These are phyloP conservation scores for Apomyelois bistriatella DNA, from an alignment of 2,888 invertebrate species.

Conservation along the genomic window DNA sequence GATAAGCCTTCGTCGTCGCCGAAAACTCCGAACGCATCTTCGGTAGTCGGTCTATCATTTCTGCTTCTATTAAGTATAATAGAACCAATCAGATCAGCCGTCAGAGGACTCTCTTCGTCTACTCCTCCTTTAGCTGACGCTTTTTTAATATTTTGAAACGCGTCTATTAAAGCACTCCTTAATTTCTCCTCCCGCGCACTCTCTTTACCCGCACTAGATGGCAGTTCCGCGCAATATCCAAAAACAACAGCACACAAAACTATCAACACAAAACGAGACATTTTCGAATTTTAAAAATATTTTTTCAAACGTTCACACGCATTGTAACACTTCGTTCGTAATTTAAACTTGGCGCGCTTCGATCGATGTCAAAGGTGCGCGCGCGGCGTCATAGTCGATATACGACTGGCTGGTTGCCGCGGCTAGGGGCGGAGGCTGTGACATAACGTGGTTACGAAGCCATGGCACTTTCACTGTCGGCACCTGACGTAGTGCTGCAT, in stretches of 20 bases:
- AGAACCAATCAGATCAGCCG: conserved; percentile 61
- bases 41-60: conserved; percentile 41
- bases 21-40: conserved; percentile 58
- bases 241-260: conserved; percentile 53
- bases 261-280: conserved; percentile 59
- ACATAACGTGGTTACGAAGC: conserved; percentile 70
- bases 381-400: conserved; percentile 63
- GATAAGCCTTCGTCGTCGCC: conserved; percentile 66
- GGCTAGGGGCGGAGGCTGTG: conserved; percentile 42
- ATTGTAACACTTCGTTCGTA: conserved; percentile 25
- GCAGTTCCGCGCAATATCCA: conserved; percentile 47
- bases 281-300: conserved; percentile 30
- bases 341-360: conserved; percentile 26
- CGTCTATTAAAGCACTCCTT: conserved; percentile 66
- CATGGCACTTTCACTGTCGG: conserved; percentile 67
- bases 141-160: conserved; percentile 71
- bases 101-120: conserved; percentile 51
- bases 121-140: conserved; percentile 60
- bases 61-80: conserved; percentile 34
- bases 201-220: conserved; percentile 45
- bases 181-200: conserved; percentile 66
- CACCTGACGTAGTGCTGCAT: conserved; percentile 23
- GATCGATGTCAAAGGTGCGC: conserved; percentile 46
- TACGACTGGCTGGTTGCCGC: conserved; percentile 49
- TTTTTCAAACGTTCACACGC: conserved; percentile 41